Evolutionary conservation across 2,888 invertebrate species (phyloP).

Genomic region (Drosophila paucipuncta): DNA sequence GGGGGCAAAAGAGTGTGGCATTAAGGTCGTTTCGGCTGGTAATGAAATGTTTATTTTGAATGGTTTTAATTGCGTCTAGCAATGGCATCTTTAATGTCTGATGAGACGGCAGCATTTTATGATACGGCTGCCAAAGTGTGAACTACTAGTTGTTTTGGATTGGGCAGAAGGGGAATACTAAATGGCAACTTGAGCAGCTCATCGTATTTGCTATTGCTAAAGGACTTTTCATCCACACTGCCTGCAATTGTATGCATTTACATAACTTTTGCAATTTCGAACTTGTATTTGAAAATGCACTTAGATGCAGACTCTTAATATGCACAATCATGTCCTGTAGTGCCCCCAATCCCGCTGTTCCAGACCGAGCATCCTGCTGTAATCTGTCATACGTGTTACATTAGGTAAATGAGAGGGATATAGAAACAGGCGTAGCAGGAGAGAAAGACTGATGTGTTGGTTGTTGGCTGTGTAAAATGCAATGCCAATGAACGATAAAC

Average conservation of each 20-base stretch:
- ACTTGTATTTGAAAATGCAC: constrained; percentile 72
- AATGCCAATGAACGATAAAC: constrained; percentile 83
- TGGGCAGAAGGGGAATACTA: background rate
- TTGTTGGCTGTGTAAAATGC: constrained; percentile 37
- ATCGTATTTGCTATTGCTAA: background rate
- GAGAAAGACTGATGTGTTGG: background rate
- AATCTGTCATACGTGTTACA: constrained; percentile 67
- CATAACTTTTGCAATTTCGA: constrained; percentile 42
- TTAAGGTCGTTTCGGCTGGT: constrained; percentile 53
- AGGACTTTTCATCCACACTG: constrained; percentile 15
- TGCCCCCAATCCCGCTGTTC: constrained; percentile 2
- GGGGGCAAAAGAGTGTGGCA: constrained; percentile 1
- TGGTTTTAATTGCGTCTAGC: constrained; percentile 77
- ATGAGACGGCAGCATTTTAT: constrained; percentile 55
- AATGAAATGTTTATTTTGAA: constrained; percentile 72
- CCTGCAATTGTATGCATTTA: constrained; percentile 24
- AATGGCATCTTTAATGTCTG: constrained; percentile 72
- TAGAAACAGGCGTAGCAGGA: background rate
- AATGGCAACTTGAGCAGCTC: constrained; percentile 9
- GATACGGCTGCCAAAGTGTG: constrained; percentile 39
- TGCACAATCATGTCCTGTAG: constrained; percentile 60
- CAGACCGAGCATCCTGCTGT: constrained; percentile 34
- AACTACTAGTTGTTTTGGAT: constrained; percentile 19
- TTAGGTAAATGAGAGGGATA: constrained; percentile 11
- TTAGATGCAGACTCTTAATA: constrained; percentile 58